Evolutionary conservation across 1,140 invertebrate species (phyloP), one percentile per base, ranked within the genome.

Genomic region (Eubasilissa regina): DNA sequence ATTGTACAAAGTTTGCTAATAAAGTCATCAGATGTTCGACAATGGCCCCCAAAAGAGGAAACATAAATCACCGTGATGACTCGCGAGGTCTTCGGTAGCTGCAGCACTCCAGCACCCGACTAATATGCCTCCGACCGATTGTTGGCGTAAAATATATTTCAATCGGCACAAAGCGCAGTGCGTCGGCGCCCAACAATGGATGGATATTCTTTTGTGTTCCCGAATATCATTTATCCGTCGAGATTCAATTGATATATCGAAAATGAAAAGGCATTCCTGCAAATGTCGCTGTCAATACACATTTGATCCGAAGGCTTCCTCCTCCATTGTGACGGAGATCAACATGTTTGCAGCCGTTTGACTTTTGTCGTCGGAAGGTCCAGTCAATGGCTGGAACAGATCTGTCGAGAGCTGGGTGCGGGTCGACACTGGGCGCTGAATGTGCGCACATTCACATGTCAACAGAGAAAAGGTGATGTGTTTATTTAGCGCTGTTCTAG

Each of bases 121-220:
- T 75, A 75, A 75, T 75, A 75, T 62, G 55, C 58, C 74, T 75
- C 55, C 19, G 43, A 44, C 48, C 44, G 51, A 70, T 76, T 80
- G 73, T 80, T 80, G 77, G 73, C 75, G 75, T 73, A 44, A 77
- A 80, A 80, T 80, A 77, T 80, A 80, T 80, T 80, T 77, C 72
- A 43, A 53, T 58, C 56, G 13, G 11, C 44, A 80, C 76, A 78
- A 68, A 44, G 48, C 64, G 4, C 60, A 51, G 15, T 12, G 72
- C 64, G 75, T 78, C 74, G 62, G 72, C 53, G 53, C 44, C 15
- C 60, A 53, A 80, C 79, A 80, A 80, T 72, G 74, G 7, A 55
- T 56, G 51, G 44, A 12, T 15, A 19, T 3, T 56, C 76, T 58
- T 70, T 78, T 78, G 66, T 78, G 47, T n/a, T 12, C 19, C 25